phyloP scores from a whole-genome alignment of 30 jellyfish, hydroid and myxozoan species.

The Hydractinia echinata region DNA sequence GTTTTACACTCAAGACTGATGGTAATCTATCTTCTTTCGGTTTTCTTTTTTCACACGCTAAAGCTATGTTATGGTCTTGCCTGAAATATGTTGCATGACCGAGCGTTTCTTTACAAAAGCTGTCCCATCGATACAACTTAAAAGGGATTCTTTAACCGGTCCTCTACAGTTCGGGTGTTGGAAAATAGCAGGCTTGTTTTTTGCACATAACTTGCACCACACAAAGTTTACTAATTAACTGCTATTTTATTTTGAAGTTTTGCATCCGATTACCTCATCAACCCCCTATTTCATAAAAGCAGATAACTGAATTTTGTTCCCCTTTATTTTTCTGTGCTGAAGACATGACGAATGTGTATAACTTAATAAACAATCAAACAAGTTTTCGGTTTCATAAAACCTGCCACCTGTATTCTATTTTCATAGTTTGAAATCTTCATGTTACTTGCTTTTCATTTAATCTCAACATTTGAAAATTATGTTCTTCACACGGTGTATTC shows the following conservation, averaged over 20 bases:
- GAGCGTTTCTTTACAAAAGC: background rate
- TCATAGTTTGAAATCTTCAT: too few relatives aligned
- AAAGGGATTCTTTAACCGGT: background rate
- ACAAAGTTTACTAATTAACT: background rate
- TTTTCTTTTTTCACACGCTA: conserved; percentile 1
- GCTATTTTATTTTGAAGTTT: background rate
- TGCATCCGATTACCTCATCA: conserved; percentile 4
- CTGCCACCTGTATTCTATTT: too few relatives aligned
- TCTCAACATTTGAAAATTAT: too few relatives aligned
- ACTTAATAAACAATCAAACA: too few relatives aligned
- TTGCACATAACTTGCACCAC: conserved; percentile 9
- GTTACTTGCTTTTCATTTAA: too few relatives aligned
- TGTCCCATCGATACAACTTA: background rate
- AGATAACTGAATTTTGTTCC: conserved; percentile 7
- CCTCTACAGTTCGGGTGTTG: conserved; percentile 10
- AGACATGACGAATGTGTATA: too few relatives aligned
- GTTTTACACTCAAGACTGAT: background rate
- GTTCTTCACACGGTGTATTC: too few relatives aligned
- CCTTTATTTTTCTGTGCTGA: background rate
- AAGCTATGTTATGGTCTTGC: background rate
- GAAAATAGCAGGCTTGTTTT: conserved; percentile 4
- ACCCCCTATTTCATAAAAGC: background rate
- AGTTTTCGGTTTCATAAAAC: too few relatives aligned
- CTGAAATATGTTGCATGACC: conserved; percentile 4
- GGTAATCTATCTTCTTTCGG: background rate